phyloP scores from a whole-genome alignment of 2,797 vertebrate species.

The Macroramphosus scolopax region DNA sequence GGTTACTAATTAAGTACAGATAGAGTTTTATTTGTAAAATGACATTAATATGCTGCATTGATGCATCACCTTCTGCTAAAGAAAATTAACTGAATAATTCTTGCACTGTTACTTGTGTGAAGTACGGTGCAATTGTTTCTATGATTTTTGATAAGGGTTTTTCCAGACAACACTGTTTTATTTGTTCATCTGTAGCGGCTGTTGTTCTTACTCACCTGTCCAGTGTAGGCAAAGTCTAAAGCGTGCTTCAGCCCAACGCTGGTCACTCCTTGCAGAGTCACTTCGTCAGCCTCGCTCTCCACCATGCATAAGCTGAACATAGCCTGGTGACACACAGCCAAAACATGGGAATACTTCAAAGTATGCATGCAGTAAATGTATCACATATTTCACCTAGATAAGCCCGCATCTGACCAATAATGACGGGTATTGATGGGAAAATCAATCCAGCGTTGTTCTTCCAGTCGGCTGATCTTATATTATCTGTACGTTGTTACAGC shows the following conservation, averaged over 20 bases:
- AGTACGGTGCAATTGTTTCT: no score
- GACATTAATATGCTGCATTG: no score
- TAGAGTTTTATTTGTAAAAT: no score
- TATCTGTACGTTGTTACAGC: background rate
- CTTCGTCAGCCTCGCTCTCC: conserved; percentile 94
- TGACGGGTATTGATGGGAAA: conserved; percentile 1
- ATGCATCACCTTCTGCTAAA: no score
- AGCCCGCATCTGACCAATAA: background rate
- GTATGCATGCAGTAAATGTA: background rate
- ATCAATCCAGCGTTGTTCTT: conserved; percentile 17
- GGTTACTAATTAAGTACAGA: no score
- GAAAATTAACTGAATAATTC: no score
- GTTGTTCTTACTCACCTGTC: conserved; percentile 83
- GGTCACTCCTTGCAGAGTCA: conserved; percentile 93
- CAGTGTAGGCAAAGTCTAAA: conserved; percentile 96
- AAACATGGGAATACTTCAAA: conserved; percentile 19
- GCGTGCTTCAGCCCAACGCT: conserved; percentile 93
- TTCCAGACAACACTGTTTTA: no score
- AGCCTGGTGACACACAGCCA: conserved; percentile 77
- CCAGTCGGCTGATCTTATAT: no score
- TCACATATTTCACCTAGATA: conserved; percentile 7
- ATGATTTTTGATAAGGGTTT: no score
- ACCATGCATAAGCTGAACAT: conserved; percentile 99
- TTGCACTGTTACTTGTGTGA: no score
- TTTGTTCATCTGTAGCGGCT: background rate